Evolutionary conservation across 2,797 vertebrate genomes (phyloP).

Genomic region (Sebastolobus alascanus): DNA sequence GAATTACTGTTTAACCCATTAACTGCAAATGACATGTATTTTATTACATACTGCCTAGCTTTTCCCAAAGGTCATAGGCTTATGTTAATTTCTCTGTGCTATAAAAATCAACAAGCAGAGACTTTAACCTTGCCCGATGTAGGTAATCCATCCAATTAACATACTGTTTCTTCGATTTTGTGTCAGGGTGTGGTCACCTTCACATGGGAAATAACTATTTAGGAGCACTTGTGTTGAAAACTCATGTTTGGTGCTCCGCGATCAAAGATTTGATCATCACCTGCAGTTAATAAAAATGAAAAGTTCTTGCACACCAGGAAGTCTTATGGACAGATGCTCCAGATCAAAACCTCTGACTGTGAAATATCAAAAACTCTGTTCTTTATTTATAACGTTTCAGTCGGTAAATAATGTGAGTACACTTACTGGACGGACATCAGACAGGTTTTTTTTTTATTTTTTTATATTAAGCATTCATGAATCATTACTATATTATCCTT

Average conservation of each 20-base stretch:
- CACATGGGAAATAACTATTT: constrained; percentile 8
- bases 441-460: too few relatives aligned
- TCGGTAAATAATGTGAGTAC: neutral
- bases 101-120: neutral
- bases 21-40: neutral
- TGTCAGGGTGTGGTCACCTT: neutral
- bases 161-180: neutral
- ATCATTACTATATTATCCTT: neutral
- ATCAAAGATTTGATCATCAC: neutral
- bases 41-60: neutral
- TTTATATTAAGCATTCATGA: too few relatives aligned
- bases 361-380: neutral
- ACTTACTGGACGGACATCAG: too few relatives aligned
- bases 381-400: neutral
- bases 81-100: neutral
- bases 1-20: neutral
- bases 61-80: neutral
- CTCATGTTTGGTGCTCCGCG: neutral
- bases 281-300: neutral
- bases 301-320: neutral
- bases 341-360: neutral
- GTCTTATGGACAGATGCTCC: neutral
- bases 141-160: neutral
- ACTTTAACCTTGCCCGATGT: neutral
- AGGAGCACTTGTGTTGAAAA: constrained; percentile 1